Percentiles rank a stretch among this genome's conserved stretches.
These are phyloP conservation scores for Heliconius ethilla DNA, from an alignment of 2,888 invertebrate species.

Conservation along the genomic window DNA sequence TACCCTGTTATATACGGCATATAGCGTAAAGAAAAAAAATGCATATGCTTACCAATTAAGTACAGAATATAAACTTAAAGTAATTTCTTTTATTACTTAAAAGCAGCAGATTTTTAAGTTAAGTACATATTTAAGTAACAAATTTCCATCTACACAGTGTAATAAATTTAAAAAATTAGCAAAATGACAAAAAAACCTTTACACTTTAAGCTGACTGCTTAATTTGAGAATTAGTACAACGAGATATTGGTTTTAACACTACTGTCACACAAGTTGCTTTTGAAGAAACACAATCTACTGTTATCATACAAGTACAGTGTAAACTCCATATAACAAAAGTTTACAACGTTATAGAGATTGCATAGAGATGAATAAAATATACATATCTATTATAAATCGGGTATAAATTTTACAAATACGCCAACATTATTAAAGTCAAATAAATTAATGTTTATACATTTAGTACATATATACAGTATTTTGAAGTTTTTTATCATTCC, in stretches of 20 bases:
- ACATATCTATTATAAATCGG: not conserved
- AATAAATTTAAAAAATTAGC: not conserved
- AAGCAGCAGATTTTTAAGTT: not conserved
- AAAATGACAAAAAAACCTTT: not conserved
- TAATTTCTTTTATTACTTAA: not conserved
- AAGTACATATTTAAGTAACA: not conserved
- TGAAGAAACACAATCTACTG: constrained; percentile 19
- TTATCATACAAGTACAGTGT: constrained; percentile 21
- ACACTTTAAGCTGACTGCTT: constrained; percentile 19
- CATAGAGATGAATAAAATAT: not conserved
- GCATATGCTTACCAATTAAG: not conserved
- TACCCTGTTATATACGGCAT: too few relatives aligned
- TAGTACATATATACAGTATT: not conserved
- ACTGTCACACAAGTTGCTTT: constrained; percentile 20
- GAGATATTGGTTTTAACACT: not conserved
- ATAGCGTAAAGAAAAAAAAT: too few relatives aligned
- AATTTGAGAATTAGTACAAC: not conserved
- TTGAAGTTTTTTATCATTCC: too few relatives aligned
- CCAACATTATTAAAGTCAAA: too few relatives aligned
- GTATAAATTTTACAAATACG: not conserved
- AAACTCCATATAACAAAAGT: not conserved
- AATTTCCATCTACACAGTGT: not conserved
- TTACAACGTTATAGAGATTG: not conserved
- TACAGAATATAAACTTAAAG: not conserved
- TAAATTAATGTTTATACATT: not conserved